Evolutionary conservation across 2,113 vertebrate genomes (phyloP), one percentile per base, ranked within the genome.

Genomic region (Xiphophorus maculatus): DNA sequence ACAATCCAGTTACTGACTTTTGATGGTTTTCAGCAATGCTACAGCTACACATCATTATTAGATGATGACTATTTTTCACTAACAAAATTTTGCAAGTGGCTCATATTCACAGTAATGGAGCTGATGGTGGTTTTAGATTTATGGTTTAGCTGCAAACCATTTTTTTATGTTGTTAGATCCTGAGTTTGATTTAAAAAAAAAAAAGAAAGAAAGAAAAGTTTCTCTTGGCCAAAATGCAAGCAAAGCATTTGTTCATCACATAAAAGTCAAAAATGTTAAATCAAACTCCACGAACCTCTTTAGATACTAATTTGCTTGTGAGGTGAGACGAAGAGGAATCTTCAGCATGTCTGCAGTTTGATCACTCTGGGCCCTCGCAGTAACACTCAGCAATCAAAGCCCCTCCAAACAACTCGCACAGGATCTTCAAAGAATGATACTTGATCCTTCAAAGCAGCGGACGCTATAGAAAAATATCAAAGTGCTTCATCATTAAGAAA

Each of bases 401-500:
- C 42, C 51, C 25, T 78, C 25, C 22, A 70, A 63, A 28, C 15
- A 44, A 72, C 51, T 48, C 27, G 42, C 54, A 29, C 35, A 71
- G 42, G 64, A 73, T 67, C 54, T 62, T 42, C 44, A 62, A 72
- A 79, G 60, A 28, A 63, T 33, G 54, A 58, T 63, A 71, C 54
- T 71, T 71, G 76, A 72, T 73, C 32, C 64, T 73, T 35, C 64
- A 79, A 25, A 63, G 69, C 29, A 67, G 1, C 7, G 1, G 66
- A 6, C 12, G 25, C 29, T 67, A 63, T 72, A 62, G 61, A 79
- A 67, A 67, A 29, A 79, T 48, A 67, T 67, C 63, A 79, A 66
- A 71, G 51, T 28, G 63, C 62, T 77, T 66, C 64, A 33, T 78
- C 61, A 65, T 79, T 62, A 79, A 73, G 37, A 73, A 67, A 58